Percentiles rank a stretch among this genome's conserved stretches.
Conservation (phyloP, 2,888 invertebrate species). For the Hirtodrosophila histrioides region DNA sequence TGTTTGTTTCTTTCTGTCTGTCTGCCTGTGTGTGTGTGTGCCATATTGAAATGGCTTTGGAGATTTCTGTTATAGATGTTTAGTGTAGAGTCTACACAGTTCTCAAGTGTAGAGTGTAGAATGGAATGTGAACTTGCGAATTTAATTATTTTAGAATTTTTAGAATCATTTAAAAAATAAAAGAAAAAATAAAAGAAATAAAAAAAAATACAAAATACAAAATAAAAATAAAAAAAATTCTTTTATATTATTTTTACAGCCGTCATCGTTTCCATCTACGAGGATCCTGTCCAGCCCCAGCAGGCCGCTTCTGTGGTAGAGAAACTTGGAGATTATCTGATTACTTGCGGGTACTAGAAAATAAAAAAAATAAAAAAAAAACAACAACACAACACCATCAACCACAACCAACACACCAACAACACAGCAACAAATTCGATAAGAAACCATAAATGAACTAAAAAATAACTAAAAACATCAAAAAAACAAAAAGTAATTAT, state of each 20-base stretch:
- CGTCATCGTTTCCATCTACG: constrained; percentile 96
- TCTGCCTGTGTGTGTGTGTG: constrained; percentile 14
- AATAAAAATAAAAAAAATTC: neutral
- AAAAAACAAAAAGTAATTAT: constrained; percentile 67
- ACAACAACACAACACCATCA: constrained; percentile 56
- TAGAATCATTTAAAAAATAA: too few species aligned
- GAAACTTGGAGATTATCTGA: constrained; percentile 98
- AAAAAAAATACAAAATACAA: too few species aligned
- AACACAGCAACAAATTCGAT: constrained; percentile 60
- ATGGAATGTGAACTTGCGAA: constrained; percentile 2
- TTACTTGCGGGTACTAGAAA: constrained; percentile 97
- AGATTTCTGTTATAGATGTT: constrained; percentile 35
- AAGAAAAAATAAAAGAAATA: neutral
- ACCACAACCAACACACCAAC: constrained; percentile 54
- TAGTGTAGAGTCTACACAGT: neutral
- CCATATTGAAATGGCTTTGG: constrained; percentile 30
- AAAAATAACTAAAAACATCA: constrained; percentile 55
- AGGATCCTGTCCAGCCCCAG: constrained; percentile 98
- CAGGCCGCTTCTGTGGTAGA: constrained; percentile 98
- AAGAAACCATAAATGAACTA: constrained; percentile 69
- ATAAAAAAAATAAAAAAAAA: constrained; percentile 73
- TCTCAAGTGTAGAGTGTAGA: too few species aligned
- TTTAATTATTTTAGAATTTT: too few species aligned
- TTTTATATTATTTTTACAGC: constrained; percentile 87
- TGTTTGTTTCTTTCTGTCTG: neutral